Conservation (phyloP, 2,113 vertebrate genomes). For the Alaudala cheleensis region DNA sequence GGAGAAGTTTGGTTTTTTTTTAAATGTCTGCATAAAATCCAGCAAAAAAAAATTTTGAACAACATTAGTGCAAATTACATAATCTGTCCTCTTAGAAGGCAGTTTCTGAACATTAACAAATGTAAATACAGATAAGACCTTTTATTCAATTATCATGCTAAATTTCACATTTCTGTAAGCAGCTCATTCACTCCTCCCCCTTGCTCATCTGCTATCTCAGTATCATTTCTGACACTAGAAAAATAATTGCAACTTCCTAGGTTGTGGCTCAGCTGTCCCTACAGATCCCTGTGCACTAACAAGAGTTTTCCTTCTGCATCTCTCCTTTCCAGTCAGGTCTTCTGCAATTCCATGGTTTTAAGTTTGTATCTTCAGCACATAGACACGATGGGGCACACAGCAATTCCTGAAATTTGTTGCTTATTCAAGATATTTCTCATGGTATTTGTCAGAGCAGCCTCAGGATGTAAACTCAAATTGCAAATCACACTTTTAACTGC, state of each 20-base stretch:
- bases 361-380: rapidly evolving
- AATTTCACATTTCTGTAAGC: slow-evolving; percentile 26
- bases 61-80: neutral
- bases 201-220: neutral
- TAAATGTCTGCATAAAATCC: neutral
- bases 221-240: neutral
- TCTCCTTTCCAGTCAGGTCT: neutral
- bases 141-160: neutral
- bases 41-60: neutral
- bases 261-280: neutral
- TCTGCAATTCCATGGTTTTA: neutral
- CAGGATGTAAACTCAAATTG: neutral
- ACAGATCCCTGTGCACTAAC: neutral
- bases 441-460: neutral
- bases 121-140: neutral
- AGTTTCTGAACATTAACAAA: slow-evolving; percentile 10
- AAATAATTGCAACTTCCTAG: neutral
- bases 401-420: neutral
- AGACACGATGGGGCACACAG: neutral
- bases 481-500: neutral
- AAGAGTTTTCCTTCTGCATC: neutral
- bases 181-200: neutral
- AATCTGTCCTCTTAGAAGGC: neutral
- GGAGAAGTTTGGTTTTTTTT: neutral
- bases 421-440: neutral